Evolutionary conservation across 2,113 vertebrate species (phyloP).

Genomic region (Ptyas mucosa): DNA sequence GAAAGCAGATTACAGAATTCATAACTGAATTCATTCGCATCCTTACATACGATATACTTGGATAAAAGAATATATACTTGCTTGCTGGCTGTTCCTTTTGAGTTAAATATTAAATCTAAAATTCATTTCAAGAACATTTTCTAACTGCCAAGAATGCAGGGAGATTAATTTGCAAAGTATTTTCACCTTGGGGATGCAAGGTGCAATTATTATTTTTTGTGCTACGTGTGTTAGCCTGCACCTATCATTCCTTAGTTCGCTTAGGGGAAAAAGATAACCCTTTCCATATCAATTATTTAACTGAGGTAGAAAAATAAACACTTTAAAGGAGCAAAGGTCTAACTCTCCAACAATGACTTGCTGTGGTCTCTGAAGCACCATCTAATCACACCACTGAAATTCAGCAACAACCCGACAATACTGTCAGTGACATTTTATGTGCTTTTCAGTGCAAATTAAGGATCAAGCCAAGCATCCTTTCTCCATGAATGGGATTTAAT

Average conservation of each 20-base stretch:
- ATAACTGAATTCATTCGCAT: neutral
- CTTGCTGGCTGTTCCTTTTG: neutral
- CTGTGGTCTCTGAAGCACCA: neutral
- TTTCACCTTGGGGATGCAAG: constrained; percentile 23
- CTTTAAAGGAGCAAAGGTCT: neutral
- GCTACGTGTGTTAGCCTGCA: neutral
- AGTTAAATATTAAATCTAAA: constrained; percentile 6
- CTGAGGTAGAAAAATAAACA: neutral
- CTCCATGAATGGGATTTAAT: neutral
- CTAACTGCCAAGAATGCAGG: constrained; percentile 1
- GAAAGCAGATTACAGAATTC: neutral
- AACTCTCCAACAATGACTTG: neutral
- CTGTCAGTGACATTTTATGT: neutral
- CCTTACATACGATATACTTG: neutral
- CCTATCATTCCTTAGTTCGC: neutral
- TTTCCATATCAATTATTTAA: neutral
- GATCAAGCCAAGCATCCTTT: neutral
- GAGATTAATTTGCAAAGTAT: neutral
- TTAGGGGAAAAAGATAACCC: neutral
- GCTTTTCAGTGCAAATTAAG: neutral
- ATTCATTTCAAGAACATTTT: constrained; percentile 7
- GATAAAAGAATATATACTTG: constrained; percentile 11
- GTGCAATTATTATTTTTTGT: neutral
- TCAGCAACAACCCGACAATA: neutral
- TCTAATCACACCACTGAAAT: neutral